Conservation (phyloP, 2,113 vertebrate genomes). For the Tupaia tana region DNA sequence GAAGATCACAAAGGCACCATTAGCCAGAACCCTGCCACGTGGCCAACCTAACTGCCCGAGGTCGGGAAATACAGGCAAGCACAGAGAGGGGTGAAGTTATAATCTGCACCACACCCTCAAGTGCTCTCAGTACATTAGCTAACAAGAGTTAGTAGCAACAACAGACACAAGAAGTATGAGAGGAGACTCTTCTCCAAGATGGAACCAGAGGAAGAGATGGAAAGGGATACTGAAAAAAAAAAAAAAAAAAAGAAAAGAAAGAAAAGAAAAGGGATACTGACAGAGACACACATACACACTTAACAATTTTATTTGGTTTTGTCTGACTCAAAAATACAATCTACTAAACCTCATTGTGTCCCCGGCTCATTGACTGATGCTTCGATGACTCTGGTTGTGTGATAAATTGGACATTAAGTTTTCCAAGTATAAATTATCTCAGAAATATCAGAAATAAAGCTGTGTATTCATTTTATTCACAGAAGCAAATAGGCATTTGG, state of each 20-base stretch:
- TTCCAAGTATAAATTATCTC: background rate
- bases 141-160: background rate
- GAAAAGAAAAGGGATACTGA: background rate
- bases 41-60: background rate
- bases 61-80: background rate
- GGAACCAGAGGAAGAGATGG: background rate
- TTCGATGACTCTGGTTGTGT: background rate
- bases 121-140: background rate
- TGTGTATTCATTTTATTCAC: conserved; percentile 5
- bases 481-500: background rate
- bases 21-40: background rate
- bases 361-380: background rate
- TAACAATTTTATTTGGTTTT: conserved; percentile 15
- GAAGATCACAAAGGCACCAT: background rate
- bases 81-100: background rate
- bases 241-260: too few species aligned
- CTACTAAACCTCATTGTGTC: background rate
- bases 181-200: background rate
- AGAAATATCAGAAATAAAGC: conserved; percentile 39
- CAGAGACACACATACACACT: background rate
- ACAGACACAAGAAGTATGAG: background rate
- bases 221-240: background rate
- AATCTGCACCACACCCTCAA: background rate
- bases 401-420: background rate
- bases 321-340: background rate